A percentile compares a stretch with the other conserved stretches of the same genome.
These are phyloP conservation scores for Cyprinodon variegatus DNA, from an alignment of 2,113 vertebrate species.

Conservation along the genomic window DNA sequence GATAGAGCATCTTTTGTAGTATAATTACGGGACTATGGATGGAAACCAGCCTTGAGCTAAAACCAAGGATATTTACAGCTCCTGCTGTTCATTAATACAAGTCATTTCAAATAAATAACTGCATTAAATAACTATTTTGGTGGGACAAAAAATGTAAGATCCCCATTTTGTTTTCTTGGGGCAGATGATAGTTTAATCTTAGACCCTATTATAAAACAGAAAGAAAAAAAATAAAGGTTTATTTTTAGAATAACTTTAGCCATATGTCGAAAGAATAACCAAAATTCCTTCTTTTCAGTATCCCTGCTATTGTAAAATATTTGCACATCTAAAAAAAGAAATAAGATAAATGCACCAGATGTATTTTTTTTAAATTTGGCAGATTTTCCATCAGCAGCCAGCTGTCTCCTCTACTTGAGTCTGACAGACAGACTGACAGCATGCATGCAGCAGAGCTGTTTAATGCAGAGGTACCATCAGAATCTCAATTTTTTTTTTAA, in stretches of 20 bases:
- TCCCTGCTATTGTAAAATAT: background rate
- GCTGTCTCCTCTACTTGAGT: conserved; percentile 68
- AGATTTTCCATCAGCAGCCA: conserved; percentile 72
- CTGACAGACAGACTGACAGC: conserved; percentile 64
- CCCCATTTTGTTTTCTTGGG: too few species aligned
- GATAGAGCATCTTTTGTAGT: background rate
- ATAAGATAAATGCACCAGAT: conserved; percentile 70
- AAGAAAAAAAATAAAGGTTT: background rate
- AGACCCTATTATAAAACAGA: too few species aligned
- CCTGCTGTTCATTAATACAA: too few species aligned
- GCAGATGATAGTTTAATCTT: too few species aligned
- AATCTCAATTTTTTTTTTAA: conserved; percentile 51
- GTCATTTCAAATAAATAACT: too few species aligned
- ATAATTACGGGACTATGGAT: too few species aligned
- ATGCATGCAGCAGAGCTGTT: conserved; percentile 78
- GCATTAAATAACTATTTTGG: too few species aligned
- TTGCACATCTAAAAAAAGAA: conserved; percentile 52
- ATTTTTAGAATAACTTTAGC: background rate
- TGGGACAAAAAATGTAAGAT: too few species aligned
- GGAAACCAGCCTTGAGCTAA: too few species aligned
- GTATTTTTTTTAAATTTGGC: conserved; percentile 67
- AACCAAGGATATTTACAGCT: too few species aligned
- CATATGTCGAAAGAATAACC: background rate
- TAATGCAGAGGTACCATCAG: conserved; percentile 78
- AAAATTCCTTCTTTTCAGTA: background rate